Conservation (phyloP, 1,140 invertebrate genomes). For the Phortica variegata region DNA sequence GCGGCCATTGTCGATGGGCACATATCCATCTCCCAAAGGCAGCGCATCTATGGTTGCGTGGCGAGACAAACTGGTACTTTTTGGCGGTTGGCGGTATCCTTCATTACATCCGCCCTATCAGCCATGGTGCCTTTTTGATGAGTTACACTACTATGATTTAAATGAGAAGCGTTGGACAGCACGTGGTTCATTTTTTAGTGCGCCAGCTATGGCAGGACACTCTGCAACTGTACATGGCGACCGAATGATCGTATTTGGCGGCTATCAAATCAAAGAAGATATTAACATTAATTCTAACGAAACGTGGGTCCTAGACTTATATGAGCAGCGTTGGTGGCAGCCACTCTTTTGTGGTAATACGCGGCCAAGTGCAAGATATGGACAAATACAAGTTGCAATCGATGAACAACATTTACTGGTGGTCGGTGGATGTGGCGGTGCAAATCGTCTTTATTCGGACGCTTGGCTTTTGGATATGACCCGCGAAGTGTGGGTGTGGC, state of each 20-base stretch:
- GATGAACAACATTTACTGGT: constrained; percentile 72
- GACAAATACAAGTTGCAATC: constrained; percentile 81
- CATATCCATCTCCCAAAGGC: constrained; percentile 94
- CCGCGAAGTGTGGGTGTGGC: constrained; percentile 76
- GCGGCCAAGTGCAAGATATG: constrained; percentile 81
- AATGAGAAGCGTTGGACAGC: constrained; percentile 82
- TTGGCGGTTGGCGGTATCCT: constrained; percentile 95
- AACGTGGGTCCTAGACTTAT: constrained; percentile 85
- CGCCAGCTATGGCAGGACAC: constrained; percentile 85
- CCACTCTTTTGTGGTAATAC: constrained; percentile 65
- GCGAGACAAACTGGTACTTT: constrained; percentile 81
- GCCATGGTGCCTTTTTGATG: constrained; percentile 85
- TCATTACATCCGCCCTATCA: constrained; percentile 88
- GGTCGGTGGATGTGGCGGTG: constrained; percentile 66
- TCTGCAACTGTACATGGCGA: constrained; percentile 86
- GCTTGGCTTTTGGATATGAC: constrained; percentile 68
- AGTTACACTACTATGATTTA: constrained; percentile 89
- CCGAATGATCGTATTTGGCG: constrained; percentile 90
- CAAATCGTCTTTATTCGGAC: constrained; percentile 64
- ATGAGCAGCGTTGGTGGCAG: constrained; percentile 74
- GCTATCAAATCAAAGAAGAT: constrained; percentile 63
- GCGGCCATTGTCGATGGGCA: constrained; percentile 75
- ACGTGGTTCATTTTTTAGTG: constrained; percentile 64
- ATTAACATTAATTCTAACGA: constrained; percentile 75
- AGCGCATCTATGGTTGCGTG: constrained; percentile 88